Percentiles rank a stretch among this genome's conserved stretches.
phyloP scores from a whole-genome alignment of 2,797 vertebrate species.

The Pachyuromys duprasi region DNA sequence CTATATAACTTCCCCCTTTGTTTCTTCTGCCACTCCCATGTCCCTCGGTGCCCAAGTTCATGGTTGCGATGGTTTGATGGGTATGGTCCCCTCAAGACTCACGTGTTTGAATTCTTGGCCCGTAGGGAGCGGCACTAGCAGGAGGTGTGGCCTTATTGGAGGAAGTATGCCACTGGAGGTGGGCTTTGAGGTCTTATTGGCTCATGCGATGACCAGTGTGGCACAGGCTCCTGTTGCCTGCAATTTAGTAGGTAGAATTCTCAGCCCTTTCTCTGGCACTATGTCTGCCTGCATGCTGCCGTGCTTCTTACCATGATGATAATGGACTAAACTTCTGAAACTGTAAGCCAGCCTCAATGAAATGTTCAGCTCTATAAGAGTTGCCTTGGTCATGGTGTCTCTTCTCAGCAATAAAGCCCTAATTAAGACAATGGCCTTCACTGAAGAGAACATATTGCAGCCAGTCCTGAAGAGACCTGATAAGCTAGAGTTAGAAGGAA shows the following conservation, averaged over 20 bases:
- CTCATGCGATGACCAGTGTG: neutral
- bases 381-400: neutral
- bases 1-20: neutral
- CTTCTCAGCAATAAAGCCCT: neutral
- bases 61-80: neutral
- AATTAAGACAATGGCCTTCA: too few species aligned
- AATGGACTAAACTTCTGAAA: neutral
- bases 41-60: neutral
- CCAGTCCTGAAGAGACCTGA: too few species aligned
- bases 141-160: neutral
- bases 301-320: neutral
- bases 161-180: neutral
- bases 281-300: neutral
- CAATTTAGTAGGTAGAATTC: neutral
- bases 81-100: neutral
- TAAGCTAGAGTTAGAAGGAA: too few species aligned
- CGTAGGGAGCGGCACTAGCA: neutral
- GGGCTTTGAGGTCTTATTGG: neutral
- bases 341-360: neutral
- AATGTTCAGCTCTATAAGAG: neutral
- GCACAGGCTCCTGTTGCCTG: neutral
- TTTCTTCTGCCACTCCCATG: neutral
- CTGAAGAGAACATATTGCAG: too few species aligned
- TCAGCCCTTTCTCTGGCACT: neutral
- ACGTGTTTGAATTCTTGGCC: neutral